A percentile compares a stretch with the other conserved stretches of the same genome.
These are phyloP conservation scores for Isichthys henryi DNA, from an alignment of 2,113 vertebrate genomes.

Conservation along the genomic window DNA sequence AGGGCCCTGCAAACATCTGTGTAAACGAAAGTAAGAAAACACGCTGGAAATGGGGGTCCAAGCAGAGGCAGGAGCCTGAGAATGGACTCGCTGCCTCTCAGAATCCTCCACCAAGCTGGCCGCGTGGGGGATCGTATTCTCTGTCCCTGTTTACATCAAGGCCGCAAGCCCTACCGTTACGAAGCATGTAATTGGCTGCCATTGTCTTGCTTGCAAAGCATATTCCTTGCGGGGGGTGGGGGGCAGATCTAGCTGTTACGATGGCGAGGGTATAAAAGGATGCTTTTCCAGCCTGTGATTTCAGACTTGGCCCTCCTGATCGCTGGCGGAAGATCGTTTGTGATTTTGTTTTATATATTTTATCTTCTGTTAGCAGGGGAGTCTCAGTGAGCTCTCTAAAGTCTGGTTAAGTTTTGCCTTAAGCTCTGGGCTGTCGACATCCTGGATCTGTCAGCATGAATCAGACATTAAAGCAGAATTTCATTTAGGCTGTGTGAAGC, in stretches of 20 bases:
- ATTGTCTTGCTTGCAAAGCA: slow-evolving; percentile 24
- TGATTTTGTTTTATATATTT: slow-evolving; percentile 16
- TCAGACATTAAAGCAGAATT: not conserved
- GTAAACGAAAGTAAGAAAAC: slow-evolving; percentile 38
- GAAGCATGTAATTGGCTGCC: not conserved
- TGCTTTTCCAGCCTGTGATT: slow-evolving; percentile 32
- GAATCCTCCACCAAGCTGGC: not conserved
- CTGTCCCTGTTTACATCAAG: not conserved
- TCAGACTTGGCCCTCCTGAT: slow-evolving; percentile 34
- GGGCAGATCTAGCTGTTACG: not conserved
- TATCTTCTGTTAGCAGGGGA: slow-evolving; percentile 42
- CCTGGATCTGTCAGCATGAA: not conserved
- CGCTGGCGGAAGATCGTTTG: slow-evolving; percentile 40
- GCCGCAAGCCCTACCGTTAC: not conserved
- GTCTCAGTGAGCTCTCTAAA: slow-evolving; percentile 14
- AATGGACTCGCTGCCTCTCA: not conserved
- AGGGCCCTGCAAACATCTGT: slow-evolving; percentile 46
- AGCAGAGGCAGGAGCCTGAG: not conserved
- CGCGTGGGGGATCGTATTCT: not conserved
- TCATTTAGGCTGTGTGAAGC: not conserved
- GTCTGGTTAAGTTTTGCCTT: slow-evolving; percentile 23
- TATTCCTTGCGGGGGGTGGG: not conserved
- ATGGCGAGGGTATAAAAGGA: slow-evolving; percentile 13
- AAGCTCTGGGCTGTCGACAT: not conserved
- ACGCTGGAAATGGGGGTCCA: not conserved